Evolutionary conservation across 2,797 vertebrate genomes (phyloP).

Genomic region (Harpagifer antarcticus): DNA sequence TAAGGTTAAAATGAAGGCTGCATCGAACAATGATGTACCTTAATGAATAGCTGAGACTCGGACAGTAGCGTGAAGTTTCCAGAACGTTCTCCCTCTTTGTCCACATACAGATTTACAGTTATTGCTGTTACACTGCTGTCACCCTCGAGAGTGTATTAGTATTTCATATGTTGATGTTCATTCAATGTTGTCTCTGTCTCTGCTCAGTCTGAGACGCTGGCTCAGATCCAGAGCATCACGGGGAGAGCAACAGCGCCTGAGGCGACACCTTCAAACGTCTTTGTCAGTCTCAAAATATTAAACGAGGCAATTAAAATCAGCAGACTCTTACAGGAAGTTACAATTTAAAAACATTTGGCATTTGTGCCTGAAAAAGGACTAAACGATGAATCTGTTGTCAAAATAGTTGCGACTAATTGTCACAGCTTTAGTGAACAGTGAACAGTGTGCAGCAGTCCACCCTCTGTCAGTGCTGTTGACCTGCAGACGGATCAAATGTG

Average conservation of each 20-base stretch:
- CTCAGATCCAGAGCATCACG: background rate
- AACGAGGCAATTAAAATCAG: background rate
- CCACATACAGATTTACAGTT: too few species aligned
- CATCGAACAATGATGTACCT: background rate
- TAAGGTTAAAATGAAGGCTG: background rate
- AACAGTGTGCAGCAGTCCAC: slow-evolving; percentile 9
- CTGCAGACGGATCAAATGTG: slow-evolving; percentile 21
- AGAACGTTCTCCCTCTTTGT: background rate
- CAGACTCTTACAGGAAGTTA: background rate
- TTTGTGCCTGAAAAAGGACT: background rate
- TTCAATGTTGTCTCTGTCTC: too few species aligned
- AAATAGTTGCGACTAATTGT: background rate
- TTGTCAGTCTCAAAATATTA: background rate
- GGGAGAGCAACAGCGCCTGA: background rate
- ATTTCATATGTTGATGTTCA: background rate
- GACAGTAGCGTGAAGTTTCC: background rate
- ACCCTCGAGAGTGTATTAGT: background rate
- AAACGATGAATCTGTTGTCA: background rate
- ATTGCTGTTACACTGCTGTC: too few species aligned
- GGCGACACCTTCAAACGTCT: background rate
- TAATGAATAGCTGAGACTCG: background rate
- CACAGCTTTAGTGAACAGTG: slow-evolving; percentile 16
- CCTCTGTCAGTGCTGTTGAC: slow-evolving; percentile 1
- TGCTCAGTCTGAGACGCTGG: background rate
- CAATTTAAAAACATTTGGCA: background rate